A percentile compares a stretch with the other conserved stretches of the same genome.
These are phyloP conservation scores for Colinus virginianus DNA, from an alignment of 2,113 vertebrate species.

Conservation along the genomic window DNA sequence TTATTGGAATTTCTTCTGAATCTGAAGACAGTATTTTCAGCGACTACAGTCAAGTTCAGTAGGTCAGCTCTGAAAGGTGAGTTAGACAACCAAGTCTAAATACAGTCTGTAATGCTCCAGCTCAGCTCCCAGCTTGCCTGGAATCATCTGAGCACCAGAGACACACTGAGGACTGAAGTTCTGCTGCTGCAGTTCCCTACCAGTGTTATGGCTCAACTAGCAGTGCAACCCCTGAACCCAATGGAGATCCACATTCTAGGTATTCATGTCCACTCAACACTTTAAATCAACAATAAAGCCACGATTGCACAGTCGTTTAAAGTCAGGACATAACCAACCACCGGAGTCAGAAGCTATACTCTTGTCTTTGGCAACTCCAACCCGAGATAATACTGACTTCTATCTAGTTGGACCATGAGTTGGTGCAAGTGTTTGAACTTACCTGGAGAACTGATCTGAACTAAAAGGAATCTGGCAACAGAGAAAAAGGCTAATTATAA, in stretches of 20 bases:
- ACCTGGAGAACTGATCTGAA: background rate
- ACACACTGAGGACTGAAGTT: background rate
- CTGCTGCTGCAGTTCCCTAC: background rate
- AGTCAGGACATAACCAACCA: background rate
- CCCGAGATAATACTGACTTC: background rate
- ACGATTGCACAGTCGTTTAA: background rate
- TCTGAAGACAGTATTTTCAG: background rate
- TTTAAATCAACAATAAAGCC: background rate
- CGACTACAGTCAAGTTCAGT: background rate
- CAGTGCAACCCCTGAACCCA: background rate
- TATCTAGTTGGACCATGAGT: background rate
- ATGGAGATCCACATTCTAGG: background rate
- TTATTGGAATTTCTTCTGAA: background rate
- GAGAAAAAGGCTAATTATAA: background rate
- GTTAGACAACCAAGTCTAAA: background rate
- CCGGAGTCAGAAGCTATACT: background rate
- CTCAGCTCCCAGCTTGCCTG: background rate
- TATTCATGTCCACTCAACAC: background rate
- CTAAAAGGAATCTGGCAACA: background rate
- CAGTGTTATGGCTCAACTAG: background rate
- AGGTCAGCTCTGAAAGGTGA: background rate
- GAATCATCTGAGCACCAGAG: background rate
- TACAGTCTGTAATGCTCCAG: background rate
- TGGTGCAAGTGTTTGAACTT: conserved; percentile 6
- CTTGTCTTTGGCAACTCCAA: background rate